Evolutionary conservation across 2,888 invertebrate genomes (phyloP), one percentile per base, ranked within the genome.

Genomic region (Cerastis rubricosa): DNA sequence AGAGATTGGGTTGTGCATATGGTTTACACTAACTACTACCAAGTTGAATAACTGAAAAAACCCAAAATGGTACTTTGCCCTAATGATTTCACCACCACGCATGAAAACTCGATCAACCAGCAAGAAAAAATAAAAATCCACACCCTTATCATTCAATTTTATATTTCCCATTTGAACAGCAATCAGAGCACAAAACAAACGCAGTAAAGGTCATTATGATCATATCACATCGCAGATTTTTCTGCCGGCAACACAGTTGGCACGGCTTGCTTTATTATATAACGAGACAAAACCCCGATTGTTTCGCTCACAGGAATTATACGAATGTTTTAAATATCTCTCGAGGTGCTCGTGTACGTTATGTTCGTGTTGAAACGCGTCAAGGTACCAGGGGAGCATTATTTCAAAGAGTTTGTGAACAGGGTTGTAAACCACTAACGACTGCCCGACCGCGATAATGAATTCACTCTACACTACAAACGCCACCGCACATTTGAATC

Each of bases 351-450:
- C 88, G 78, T 87, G 84, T 85, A 85, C 79, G 82, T 86, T 83
- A 86, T 83, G 85, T 86, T 88, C 85, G 83, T 87, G 89, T 83
- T 89, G 78, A 86, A 89, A 85, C 74, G 71, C 88, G 86, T 84
- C 86, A 83, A 91, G 92, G 93, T 89, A 90, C 92, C 94, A 80
- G 73, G 94, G 94, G 94, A 93, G 92, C 93, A 93, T 94, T 95
- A 95, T 94, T 94, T 94, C 94, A 94, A 93, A 94, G 95, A 94
- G 94, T 94, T 94, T 91, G 93, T 90, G 93, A 95, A 93, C 94
- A 92, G 91, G 91, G 92, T 92, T 92, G 94, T 94, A 93, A 95
- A 94, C 95, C 94, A 91, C 95, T 95, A 95, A 95, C 95, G 95
- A 95, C 94, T 94, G 93, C 93, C 92, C 93, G 91, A 93, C 94